Evolutionary conservation across 2,113 vertebrate species (phyloP), one percentile per base, ranked within the genome.

Genomic region (Cavia aperea): DNA sequence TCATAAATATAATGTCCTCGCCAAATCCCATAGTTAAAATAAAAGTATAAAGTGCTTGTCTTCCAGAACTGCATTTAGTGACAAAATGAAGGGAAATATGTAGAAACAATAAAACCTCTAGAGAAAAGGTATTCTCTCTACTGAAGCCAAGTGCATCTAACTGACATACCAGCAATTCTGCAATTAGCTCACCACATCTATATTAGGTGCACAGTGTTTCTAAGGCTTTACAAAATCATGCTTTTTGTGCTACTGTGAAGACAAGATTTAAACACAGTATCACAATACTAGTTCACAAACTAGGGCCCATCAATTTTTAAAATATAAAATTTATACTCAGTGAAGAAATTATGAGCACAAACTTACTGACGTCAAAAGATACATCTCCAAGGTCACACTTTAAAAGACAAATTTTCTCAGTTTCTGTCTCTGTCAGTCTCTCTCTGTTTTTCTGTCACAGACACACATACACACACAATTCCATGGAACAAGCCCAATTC

Each of bases 61-160:
- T 96, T 91, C 92, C 86, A 79, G 65, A 82, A 65, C 66, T 49
- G 15, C 79, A 54, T 84, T 92, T 62, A 81, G 29, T 81, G 60
- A 95, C 81, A 81, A 94, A 91, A 70, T 70, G 87, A 92, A 92
- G 68, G 70, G 91, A 91, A 94, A 73, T 77, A 43, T 51, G 56
- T n/a, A 60, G 81, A 93, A 81, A 78, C 60, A 95, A 72, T 49
- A 46, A 85, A 18, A 78, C 31, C 81, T 87, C 65, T 66, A 51
- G 70, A 91, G 56, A 89, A 36, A 65, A 9, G 23, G 39, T 63
- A 18, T 51, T 46, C 60, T 93, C 46, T 63, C 26, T 73, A 39
- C 68, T 78, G 26, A 91, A 82, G 49, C 56, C 21, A n/a, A 79
- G 21, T 24, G 7, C 51, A n/a, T 70, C 77, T 77, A 77, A 70